Conservation (phyloP, 2,113 vertebrate genomes). For the Okapia johnstoni region DNA sequence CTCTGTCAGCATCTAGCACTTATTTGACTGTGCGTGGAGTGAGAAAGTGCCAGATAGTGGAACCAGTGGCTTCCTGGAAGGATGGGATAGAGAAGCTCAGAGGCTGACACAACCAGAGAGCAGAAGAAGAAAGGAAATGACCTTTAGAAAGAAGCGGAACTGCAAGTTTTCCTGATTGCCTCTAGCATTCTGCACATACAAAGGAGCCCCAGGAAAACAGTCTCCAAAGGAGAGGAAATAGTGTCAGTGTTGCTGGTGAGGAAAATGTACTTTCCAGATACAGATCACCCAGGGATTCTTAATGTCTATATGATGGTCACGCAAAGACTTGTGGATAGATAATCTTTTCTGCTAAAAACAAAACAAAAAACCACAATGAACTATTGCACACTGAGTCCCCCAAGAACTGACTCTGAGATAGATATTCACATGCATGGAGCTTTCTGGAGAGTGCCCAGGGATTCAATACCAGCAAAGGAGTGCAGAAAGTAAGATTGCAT, state of each 20-base stretch:
- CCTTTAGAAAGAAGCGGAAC: background rate
- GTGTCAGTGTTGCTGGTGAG: background rate
- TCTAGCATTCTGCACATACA: background rate
- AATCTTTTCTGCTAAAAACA: background rate
- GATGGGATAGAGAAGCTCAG: background rate
- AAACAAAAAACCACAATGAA: background rate
- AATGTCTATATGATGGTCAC: background rate
- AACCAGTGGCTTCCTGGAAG: slow-evolving; percentile 26
- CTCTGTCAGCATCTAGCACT: slow-evolving; percentile 9
- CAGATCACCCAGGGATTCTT: background rate
- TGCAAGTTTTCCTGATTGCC: background rate
- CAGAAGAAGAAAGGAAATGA: slow-evolving; percentile 11
- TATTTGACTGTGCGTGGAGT: background rate
- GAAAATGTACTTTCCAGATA: background rate
- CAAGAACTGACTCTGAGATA: background rate
- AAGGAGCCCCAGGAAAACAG: background rate
- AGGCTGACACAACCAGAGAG: background rate
- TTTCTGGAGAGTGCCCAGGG: background rate
- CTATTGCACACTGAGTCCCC: background rate
- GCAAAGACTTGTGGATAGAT: background rate
- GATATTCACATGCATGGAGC: background rate
- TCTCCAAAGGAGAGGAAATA: slow-evolving; percentile 5
- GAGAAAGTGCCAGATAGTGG: slow-evolving; percentile 1
- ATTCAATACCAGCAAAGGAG: background rate
- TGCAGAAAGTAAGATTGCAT: background rate